Conservation (phyloP, 2,888 invertebrate species). For the Agriopis marginaria region DNA sequence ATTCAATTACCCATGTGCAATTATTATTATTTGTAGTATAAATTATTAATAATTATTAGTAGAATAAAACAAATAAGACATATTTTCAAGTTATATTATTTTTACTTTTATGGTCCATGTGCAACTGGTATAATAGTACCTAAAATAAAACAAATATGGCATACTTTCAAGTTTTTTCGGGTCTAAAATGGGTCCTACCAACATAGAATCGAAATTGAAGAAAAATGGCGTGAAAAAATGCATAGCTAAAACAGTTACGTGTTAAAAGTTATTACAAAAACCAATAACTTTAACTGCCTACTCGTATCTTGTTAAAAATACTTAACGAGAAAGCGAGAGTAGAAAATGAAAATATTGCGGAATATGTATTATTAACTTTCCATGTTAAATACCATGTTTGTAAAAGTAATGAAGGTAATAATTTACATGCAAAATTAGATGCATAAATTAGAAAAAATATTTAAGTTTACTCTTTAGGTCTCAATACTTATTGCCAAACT, state of each 20-base stretch:
- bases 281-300: slow-evolving; percentile 24
- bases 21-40: too few species aligned
- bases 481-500: too few species aligned
- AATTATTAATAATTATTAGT: too few species aligned
- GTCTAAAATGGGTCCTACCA: not conserved
- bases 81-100: too few species aligned
- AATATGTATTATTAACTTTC: slow-evolving; percentile 30
- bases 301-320: slow-evolving; percentile 18
- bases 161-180: too few species aligned
- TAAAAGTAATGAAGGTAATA: slow-evolving; percentile 10
- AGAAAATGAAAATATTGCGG: slow-evolving; percentile 25
- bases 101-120: too few species aligned
- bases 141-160: too few species aligned
- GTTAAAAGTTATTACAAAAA: slow-evolving; percentile 22
- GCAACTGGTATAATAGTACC: too few species aligned
- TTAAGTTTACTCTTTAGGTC: not conserved
- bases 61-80: too few species aligned
- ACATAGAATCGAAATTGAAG: slow-evolving; percentile 1
- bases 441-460: slow-evolving; percentile 19
- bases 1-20: too few species aligned
- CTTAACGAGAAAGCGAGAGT: slow-evolving; percentile 29
- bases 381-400: slow-evolving; percentile 15
- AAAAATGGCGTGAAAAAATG: slow-evolving; percentile 18
- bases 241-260: slow-evolving; percentile 15
- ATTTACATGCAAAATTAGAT: slow-evolving; percentile 15